A percentile compares a stretch with the other conserved stretches of the same genome.
Conservation (phyloP, 2,888 invertebrate species). For the Dryadula phaetusa region DNA sequence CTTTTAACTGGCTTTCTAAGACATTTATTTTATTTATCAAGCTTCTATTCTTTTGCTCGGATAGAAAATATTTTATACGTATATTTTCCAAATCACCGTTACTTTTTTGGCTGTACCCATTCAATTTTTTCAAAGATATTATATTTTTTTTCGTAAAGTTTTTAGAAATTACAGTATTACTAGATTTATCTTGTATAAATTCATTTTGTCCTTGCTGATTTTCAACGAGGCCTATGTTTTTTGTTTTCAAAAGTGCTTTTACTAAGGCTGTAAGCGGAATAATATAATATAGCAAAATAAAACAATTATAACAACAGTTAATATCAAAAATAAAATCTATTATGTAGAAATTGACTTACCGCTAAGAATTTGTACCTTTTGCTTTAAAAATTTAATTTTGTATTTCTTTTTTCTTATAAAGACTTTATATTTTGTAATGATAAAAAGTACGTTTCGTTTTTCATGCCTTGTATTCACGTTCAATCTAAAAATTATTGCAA, state of each 20-base stretch:
- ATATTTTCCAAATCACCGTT: conserved; percentile 56
- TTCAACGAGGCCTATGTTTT: not conserved
- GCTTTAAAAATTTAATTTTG: conserved; percentile 55
- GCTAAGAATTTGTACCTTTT: conserved; percentile 58
- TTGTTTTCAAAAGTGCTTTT: conserved; percentile 5
- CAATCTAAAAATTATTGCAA: not conserved
- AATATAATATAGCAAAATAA: too few relatives aligned
- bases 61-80: conserved; percentile 48
- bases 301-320: too few relatives aligned
- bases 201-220: not conserved
- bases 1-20: conserved; percentile 56
- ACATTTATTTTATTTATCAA: conserved; percentile 59
- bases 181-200: not conserved
- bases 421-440: conserved; percentile 48
- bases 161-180: not conserved
- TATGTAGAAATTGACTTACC: conserved; percentile 53
- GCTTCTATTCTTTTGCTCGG: conserved; percentile 62
- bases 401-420: conserved; percentile 54
- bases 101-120: conserved; percentile 57
- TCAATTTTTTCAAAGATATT: not conserved
- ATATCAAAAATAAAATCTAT: too few relatives aligned
- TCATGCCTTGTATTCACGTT: not conserved
- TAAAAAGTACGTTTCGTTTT: conserved; percentile 39
- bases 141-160: not conserved
- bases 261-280: not conserved